These are phyloP conservation scores for Zhuqinia jingwanae DNA, from an alignment of 2,888 invertebrate species.

Conservation along the genomic window DNA sequence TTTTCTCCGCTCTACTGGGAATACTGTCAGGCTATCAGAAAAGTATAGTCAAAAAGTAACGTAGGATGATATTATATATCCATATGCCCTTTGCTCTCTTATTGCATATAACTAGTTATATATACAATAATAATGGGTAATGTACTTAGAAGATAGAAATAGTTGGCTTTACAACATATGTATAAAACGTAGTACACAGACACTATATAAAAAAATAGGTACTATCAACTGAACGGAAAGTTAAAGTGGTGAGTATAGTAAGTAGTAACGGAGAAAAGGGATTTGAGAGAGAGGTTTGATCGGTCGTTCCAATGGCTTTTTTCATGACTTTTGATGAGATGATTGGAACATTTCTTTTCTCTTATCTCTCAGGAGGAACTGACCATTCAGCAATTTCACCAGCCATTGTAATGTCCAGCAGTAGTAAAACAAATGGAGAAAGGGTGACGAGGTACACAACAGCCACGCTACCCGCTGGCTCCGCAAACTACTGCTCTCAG, in stretches of 20 bases:
- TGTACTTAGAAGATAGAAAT: background rate
- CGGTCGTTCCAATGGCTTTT: slow-evolving; percentile 51
- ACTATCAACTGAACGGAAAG: background rate
- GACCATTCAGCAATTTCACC: slow-evolving; percentile 73
- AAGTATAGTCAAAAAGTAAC: background rate
- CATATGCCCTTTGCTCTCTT: no score
- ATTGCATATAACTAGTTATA: no score
- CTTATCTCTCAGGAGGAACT: slow-evolving; percentile 69
- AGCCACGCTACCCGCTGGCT: slow-evolving; percentile 66
- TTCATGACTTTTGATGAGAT: slow-evolving; percentile 64
- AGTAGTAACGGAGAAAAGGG: background rate
- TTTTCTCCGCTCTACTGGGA: slow-evolving; percentile 58
- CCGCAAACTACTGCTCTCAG: slow-evolving; percentile 78
- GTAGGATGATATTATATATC: no score
- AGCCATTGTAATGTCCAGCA: slow-evolving; percentile 72
- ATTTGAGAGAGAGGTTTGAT: slow-evolving; percentile 14
- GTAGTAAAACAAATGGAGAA: slow-evolving; percentile 72
- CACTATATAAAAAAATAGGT: background rate
- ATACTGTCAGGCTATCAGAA: slow-evolving; percentile 41
- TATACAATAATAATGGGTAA: no score
- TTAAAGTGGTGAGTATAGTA: background rate
- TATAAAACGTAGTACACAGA: background rate
- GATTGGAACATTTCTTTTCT: slow-evolving; percentile 51
- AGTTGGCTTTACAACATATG: background rate
- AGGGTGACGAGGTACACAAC: slow-evolving; percentile 72